Percentiles rank a stretch among this genome's conserved stretches.
These are phyloP conservation scores for Neolamprologus toae DNA, from an alignment of 2,113 vertebrate genomes.

Conservation along the genomic window DNA sequence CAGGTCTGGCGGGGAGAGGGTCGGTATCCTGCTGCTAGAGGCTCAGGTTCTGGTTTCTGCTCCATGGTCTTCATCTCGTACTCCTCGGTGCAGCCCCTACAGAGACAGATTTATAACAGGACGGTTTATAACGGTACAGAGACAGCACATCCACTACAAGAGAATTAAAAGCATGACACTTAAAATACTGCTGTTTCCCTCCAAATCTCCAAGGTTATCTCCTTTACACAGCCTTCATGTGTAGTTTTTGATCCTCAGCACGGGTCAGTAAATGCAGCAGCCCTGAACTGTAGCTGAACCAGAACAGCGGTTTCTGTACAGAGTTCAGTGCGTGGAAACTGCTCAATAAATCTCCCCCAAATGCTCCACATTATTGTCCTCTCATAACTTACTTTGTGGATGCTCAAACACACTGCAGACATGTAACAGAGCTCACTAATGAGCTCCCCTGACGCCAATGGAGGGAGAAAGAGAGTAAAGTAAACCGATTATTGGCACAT, in stretches of 20 bases:
- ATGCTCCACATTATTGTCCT: not conserved
- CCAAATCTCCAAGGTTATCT: not conserved
- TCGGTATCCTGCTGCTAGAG: constrained; percentile 67
- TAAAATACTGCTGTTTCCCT: not conserved
- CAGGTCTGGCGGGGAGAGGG: constrained; percentile 78
- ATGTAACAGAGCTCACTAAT: constrained; percentile 6
- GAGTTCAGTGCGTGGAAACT: not conserved
- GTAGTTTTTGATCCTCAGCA: not conserved
- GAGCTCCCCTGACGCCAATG: constrained; percentile 12
- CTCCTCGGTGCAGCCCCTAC: constrained; percentile 86
- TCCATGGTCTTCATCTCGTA: constrained; percentile 81
- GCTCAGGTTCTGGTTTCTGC: constrained; percentile 76
- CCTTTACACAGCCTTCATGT: not conserved
- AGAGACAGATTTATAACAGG: not conserved
- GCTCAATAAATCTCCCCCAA: not conserved
- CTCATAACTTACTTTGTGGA: not conserved
- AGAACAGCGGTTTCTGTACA: not conserved
- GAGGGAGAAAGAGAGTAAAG: not conserved
- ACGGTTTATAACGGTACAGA: not conserved
- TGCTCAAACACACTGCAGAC: not conserved
- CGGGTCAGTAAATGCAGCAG: not conserved
- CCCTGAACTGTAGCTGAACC: not conserved
- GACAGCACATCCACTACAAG: not conserved
- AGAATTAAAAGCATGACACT: not conserved
- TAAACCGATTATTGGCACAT: constrained; percentile 29